phyloP scores from a whole-genome alignment of 2,113 vertebrate genomes.

The Ahaetulla prasina region DNA sequence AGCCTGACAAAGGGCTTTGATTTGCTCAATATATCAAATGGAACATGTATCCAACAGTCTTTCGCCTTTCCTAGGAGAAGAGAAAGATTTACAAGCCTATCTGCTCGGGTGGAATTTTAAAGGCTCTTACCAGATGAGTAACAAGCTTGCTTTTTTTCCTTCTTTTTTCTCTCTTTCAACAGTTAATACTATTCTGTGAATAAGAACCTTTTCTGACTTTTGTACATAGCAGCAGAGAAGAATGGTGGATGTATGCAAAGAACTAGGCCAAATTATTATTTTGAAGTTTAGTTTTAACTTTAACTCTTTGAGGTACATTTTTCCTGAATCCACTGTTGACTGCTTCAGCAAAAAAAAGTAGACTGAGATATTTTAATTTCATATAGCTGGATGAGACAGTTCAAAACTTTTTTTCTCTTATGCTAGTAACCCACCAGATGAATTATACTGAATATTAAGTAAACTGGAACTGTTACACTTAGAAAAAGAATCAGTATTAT shows the following conservation, averaged over 20 bases:
- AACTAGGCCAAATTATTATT: background rate
- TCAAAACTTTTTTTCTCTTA: background rate
- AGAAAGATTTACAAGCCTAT: background rate
- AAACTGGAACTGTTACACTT: background rate
- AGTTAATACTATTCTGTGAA: background rate
- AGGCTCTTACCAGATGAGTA: background rate
- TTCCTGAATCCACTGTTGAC: background rate
- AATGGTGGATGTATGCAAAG: background rate
- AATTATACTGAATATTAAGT: background rate
- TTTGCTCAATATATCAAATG: background rate
- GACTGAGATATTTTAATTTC: background rate
- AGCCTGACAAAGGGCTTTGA: background rate
- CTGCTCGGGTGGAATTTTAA: background rate
- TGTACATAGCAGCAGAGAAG: background rate
- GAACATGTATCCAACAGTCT: background rate
- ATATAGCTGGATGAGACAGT: background rate
- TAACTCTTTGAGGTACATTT: background rate
- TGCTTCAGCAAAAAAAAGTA: background rate
- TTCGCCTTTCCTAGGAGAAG: background rate
- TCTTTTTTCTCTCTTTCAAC: background rate
- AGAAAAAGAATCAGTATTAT: background rate
- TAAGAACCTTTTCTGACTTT: background rate
- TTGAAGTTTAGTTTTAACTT: background rate
- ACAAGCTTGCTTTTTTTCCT: background rate
- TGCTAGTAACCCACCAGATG: background rate